phyloP scores from a whole-genome alignment of 1,140 invertebrate genomes.

The Drosophila lini region DNA sequence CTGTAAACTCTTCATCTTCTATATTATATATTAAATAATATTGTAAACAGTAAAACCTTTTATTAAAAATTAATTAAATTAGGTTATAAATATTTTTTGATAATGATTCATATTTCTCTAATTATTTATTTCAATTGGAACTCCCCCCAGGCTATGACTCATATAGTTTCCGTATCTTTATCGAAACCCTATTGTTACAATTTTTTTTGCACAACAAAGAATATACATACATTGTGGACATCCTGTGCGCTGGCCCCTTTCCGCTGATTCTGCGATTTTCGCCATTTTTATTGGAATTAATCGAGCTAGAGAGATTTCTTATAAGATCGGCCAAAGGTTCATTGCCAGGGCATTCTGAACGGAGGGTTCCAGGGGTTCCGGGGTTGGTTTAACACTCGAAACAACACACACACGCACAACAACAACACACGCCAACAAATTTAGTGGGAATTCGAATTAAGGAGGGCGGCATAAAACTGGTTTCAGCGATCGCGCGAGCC shows the following conservation, averaged over 20 bases:
- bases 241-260: slow-evolving; percentile 33
- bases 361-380: slow-evolving; percentile 27
- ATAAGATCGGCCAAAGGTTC: slow-evolving; percentile 46
- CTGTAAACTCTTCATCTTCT: too few relatives aligned
- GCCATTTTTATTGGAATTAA: slow-evolving; percentile 31
- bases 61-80: too few relatives aligned
- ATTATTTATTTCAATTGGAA: background rate
- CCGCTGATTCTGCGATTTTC: slow-evolving; percentile 6
- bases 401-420: slow-evolving; percentile 9
- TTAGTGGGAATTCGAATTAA: slow-evolving; percentile 1
- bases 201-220: too few relatives aligned
- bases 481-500: slow-evolving; percentile 37
- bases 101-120: background rate
- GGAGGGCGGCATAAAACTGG: slow-evolving; percentile 17
- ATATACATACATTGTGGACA: slow-evolving; percentile 44
- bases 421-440: slow-evolving; percentile 6
- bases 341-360: slow-evolving; percentile 13
- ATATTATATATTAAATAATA: background rate
- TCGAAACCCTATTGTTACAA: background rate
- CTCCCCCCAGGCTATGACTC: background rate
- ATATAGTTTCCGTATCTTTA: background rate
- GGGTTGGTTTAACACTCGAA: slow-evolving; percentile 35
- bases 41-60: background rate
- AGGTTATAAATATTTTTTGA: background rate
- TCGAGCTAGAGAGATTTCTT: slow-evolving; percentile 25